Base-by-base conservation (phyloP, 1,140 invertebrate species). In the Bombus picipes region DNA sequence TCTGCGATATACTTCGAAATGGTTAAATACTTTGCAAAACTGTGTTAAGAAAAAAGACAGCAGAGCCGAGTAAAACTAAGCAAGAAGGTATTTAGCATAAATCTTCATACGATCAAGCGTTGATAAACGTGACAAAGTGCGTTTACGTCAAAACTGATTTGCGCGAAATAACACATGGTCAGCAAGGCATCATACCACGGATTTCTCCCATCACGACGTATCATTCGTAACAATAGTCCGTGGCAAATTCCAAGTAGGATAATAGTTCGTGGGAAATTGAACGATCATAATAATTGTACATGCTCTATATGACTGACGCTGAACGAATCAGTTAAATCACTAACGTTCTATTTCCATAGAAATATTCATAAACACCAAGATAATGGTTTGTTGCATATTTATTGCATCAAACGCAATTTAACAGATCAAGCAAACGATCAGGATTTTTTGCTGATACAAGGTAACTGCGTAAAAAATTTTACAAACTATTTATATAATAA, bases 191-290 rank as follows among this genome's bases (percentile, higher is more conserved):
- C 34, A 37, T 68, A 47, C 72, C 32, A 39, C 15, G 32, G 9
- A 76, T 83, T 83, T 76, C 81, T 76, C 81, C 25, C 80, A 53
- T 76, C 41, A 34, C 25, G 3, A 39, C 59, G 75, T 62, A 83
- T 78, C 47, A 70, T 83, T 77, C 47, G 62, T 28, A 66, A 68
- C 65, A 83, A 83, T 65, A 77, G 81, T 74, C 37, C 32, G 62
- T 57, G n/a, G 62, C 73, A 6, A 6, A 65, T 70, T 83, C 15
- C 81, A 78, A 70, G 43, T 70, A 53, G 73, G 47, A 70, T 77
- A 78, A 83, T 70, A 78, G 74, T 78, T 68, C 34, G 22, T 39
- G 74, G 43, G 74, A 83, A 77, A 83, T 70, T 77, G 65, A 34
- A 77, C 32, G 74, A 68, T 70, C 73, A 66, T 41, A 75, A 77